Conservation (phyloP, 2,888 invertebrate species). For the Nipponacmea schrenckii region DNA sequence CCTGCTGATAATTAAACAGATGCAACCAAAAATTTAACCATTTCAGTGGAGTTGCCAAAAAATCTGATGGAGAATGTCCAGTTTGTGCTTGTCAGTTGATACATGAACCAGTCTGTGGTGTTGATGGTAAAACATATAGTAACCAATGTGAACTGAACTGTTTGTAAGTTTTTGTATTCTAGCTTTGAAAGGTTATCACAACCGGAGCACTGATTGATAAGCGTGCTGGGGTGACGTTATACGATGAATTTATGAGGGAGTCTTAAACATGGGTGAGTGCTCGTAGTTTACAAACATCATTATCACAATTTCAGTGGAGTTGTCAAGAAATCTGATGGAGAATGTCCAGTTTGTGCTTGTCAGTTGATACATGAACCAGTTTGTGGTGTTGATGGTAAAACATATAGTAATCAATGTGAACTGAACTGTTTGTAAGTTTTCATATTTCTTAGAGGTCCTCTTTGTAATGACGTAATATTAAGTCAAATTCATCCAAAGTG, state of each 20-base stretch:
- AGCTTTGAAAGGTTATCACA: background rate
- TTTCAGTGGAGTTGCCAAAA: too few relatives aligned
- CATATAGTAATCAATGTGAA: slow-evolving; percentile 18
- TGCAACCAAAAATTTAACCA: too few relatives aligned
- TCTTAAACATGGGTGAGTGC: slow-evolving; percentile 14
- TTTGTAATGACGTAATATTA: too few relatives aligned
- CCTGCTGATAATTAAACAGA: too few relatives aligned
- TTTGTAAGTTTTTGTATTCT: slow-evolving; percentile 14
- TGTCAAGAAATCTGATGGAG: too few relatives aligned
- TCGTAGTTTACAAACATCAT: background rate
- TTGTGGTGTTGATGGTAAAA: slow-evolving; percentile 16
- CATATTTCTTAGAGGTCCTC: background rate
- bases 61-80: background rate
- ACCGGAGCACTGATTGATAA: slow-evolving; percentile 13
- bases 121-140: slow-evolving; percentile 17
- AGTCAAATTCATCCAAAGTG: background rate
- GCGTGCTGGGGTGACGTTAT: slow-evolving; percentile 8
- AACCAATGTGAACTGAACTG: slow-evolving; percentile 20
- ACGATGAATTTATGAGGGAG: slow-evolving; percentile 9
- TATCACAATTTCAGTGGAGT: too few relatives aligned
- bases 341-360: too few relatives aligned
- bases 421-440: slow-evolving; percentile 19
- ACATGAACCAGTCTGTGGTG: slow-evolving; percentile 19
- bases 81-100: slow-evolving; percentile 17
- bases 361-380: slow-evolving; percentile 13